Percentiles rank a stretch among this genome's conserved stretches.
These are phyloP conservation scores for Opisthocomus hoazin DNA, from an alignment of 2,113 vertebrate species.

Conservation along the genomic window DNA sequence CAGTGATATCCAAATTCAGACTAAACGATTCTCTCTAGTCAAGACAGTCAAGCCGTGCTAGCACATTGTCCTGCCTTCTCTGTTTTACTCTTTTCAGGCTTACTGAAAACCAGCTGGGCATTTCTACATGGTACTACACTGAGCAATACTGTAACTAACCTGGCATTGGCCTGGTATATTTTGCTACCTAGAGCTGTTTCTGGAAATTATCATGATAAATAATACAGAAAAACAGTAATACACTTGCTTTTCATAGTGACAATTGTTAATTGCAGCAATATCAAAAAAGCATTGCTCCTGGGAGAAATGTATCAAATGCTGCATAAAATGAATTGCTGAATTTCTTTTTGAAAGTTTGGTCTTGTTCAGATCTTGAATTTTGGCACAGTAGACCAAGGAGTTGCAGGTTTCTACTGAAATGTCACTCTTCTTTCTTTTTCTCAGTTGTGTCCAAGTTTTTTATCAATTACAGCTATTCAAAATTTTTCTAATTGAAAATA, in stretches of 20 bases:
- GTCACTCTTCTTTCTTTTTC: neutral
- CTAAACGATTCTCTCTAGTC: neutral
- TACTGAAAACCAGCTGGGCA: neutral
- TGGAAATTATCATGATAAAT: neutral
- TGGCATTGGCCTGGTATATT: neutral
- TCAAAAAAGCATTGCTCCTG: neutral
- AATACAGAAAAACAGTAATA: neutral
- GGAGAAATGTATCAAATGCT: neutral
- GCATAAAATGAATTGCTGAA: neutral
- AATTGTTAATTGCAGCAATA: neutral
- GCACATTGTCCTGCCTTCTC: neutral
- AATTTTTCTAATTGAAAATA: neutral
- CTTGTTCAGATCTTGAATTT: neutral
- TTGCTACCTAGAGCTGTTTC: neutral
- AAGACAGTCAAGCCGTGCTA: neutral
- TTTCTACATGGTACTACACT: neutral
- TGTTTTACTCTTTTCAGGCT: neutral
- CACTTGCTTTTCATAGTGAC: neutral
- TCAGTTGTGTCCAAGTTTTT: neutral
- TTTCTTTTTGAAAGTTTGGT: neutral
- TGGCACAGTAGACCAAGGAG: neutral
- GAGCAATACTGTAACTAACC: neutral
- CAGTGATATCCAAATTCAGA: neutral
- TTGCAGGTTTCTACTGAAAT: neutral
- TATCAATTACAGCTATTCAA: neutral